phyloP scores from a whole-genome alignment of 2,113 vertebrate genomes.

The Dasyprocta punctata region DNA sequence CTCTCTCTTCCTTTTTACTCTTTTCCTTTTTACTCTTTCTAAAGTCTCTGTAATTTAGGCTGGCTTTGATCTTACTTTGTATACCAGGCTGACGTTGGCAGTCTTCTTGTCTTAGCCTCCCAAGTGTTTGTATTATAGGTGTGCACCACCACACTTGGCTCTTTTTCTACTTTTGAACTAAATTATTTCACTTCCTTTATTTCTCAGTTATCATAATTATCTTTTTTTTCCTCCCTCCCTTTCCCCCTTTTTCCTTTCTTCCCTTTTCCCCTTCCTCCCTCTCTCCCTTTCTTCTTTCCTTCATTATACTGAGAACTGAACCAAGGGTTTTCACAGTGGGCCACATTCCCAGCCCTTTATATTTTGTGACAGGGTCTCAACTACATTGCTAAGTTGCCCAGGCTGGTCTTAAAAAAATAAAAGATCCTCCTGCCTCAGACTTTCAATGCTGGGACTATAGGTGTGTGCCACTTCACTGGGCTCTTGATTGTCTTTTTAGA shows the following conservation, averaged over 20 bases:
- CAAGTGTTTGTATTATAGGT: neutral
- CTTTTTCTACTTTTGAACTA: neutral
- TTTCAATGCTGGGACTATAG: neutral
- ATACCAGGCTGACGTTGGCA: neutral
- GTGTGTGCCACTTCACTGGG: neutral
- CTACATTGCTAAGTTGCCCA: neutral
- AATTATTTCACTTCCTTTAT: constrained; percentile 18
- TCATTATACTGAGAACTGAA: neutral
- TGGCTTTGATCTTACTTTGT: neutral
- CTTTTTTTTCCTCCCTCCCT: no score
- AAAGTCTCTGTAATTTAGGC: neutral
- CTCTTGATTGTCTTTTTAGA: neutral
- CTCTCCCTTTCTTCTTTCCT: neutral
- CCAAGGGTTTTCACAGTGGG: neutral
- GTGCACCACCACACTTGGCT: neutral
- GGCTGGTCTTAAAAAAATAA: neutral
- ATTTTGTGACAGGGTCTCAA: neutral
- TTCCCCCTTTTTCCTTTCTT: no score
- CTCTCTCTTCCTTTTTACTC: rapidly evolving
- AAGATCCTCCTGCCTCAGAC: neutral
- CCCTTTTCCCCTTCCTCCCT: neutral
- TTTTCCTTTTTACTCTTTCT: neutral
- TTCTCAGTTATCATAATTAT: neutral
- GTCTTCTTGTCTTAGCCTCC: neutral
- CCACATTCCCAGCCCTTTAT: neutral